A percentile compares a stretch with the other conserved stretches of the same genome.
These are phyloP conservation scores for Ametastegia equiseti DNA, from an alignment of 2,888 invertebrate genomes.

Conservation along the genomic window DNA sequence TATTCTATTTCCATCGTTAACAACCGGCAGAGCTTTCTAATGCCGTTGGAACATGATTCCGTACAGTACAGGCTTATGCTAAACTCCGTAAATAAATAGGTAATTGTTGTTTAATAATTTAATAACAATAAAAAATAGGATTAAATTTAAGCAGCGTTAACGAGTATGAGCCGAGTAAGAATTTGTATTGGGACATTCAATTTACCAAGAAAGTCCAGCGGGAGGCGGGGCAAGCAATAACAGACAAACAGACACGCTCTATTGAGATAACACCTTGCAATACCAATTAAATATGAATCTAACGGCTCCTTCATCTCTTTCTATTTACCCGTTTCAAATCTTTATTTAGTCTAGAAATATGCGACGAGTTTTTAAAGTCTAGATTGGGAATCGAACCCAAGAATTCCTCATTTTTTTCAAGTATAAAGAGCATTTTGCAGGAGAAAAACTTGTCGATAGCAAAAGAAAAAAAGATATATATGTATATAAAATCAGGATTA, in stretches of 20 bases:
- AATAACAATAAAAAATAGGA: slow-evolving; percentile 47
- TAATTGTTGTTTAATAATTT: slow-evolving; percentile 41
- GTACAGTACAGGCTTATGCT: slow-evolving; percentile 73
- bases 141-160: slow-evolving; percentile 52
- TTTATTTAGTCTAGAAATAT: not conserved
- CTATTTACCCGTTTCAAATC: slow-evolving; percentile 53
- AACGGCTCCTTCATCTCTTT: not conserved
- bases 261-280: slow-evolving; percentile 68
- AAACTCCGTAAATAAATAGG: too few relatives aligned
- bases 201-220: slow-evolving; percentile 76
- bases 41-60: slow-evolving; percentile 71
- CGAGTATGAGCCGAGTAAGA: slow-evolving; percentile 58
- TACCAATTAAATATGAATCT: slow-evolving; percentile 41
- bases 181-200: slow-evolving; percentile 73
- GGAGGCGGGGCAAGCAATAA: slow-evolving; percentile 75
- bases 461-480: too few relatives aligned
- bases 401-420: slow-evolving; percentile 52
- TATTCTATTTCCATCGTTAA: not conserved
- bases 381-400: slow-evolving; percentile 53
- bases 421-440: not conserved
- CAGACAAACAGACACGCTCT: slow-evolving; percentile 74
- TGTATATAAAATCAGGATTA: too few relatives aligned
- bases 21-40: slow-evolving; percentile 58
- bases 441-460: slow-evolving; percentile 57
- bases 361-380: slow-evolving; percentile 38